Percentiles rank a stretch among this genome's conserved stretches.
phyloP scores from a whole-genome alignment of 2,888 invertebrate species.

The Platycheirus albimanus region DNA sequence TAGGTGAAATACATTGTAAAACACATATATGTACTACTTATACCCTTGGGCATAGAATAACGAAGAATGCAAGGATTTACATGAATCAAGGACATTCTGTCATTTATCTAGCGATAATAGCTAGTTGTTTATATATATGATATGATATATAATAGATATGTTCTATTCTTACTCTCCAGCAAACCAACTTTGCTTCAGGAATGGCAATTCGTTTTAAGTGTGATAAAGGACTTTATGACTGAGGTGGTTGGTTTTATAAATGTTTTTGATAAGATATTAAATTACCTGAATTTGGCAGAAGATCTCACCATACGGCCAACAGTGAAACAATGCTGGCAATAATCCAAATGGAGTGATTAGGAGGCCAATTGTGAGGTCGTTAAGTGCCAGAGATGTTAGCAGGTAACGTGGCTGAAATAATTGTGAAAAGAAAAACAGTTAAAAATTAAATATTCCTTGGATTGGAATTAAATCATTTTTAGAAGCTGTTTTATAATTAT shows the following conservation, averaged over 20 bases:
- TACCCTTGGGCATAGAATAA: not conserved
- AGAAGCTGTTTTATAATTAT: not conserved
- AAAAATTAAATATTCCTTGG: slow-evolving; percentile 8
- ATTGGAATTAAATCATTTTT: not conserved
- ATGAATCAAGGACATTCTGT: slow-evolving; percentile 38
- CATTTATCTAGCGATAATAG: slow-evolving; percentile 19
- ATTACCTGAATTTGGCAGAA: slow-evolving; percentile 95
- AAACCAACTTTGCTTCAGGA: slow-evolving; percentile 5
- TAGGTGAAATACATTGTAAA: slow-evolving; percentile 28
- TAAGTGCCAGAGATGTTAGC: slow-evolving; percentile 92
- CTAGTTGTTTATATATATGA: not conserved
- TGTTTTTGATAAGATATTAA: slow-evolving; percentile 49
- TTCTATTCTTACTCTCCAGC: not conserved
- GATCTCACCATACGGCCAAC: slow-evolving; percentile 95
- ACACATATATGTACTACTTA: no score
- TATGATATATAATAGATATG: not conserved
- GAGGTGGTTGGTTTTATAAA: slow-evolving; percentile 32
- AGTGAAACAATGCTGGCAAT: slow-evolving; percentile 91
- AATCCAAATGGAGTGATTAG: slow-evolving; percentile 93
- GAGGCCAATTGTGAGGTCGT: slow-evolving; percentile 93
- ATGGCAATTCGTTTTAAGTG: slow-evolving; percentile 39
- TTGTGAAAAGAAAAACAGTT: slow-evolving; percentile 41
- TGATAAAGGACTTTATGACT: slow-evolving; percentile 40
- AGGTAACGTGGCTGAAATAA: slow-evolving; percentile 90
- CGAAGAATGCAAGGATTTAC: slow-evolving; percentile 41